Percentiles rank a stretch among this genome's conserved stretches.
Evolutionary conservation across 1,140 invertebrate species (phyloP).

Genomic region (Sminthurinus signatus): DNA sequence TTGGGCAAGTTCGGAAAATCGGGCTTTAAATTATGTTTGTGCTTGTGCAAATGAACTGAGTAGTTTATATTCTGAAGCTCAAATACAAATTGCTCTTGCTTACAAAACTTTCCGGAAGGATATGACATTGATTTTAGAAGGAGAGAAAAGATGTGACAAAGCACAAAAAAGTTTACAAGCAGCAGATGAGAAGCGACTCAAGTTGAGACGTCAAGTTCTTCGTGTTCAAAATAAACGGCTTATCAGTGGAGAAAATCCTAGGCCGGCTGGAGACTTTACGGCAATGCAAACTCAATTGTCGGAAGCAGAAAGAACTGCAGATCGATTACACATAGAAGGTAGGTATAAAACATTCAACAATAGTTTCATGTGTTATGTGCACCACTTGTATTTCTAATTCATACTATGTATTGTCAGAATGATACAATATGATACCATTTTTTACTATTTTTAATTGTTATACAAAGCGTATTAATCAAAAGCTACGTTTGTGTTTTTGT

Average conservation of each 20-base stretch:
- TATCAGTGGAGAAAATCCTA: conserved; percentile 45
- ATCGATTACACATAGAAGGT: conserved; percentile 52
- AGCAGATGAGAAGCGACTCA: conserved; percentile 37
- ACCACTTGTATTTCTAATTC: too few relatives aligned
- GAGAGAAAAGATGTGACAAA: conserved; percentile 34
- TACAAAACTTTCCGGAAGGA: conserved; percentile 41
- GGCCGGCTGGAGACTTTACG: conserved; percentile 46
- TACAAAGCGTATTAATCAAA: not conserved
- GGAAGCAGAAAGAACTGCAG: conserved; percentile 50
- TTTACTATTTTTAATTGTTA: conserved; percentile 4
- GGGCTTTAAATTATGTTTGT: conserved; percentile 52
- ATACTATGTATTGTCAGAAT: not conserved
- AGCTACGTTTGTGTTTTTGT: not conserved
- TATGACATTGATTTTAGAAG: conserved; percentile 43
- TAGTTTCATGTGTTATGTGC: too few relatives aligned
- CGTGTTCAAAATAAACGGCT: conserved; percentile 52
- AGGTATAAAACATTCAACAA: too few relatives aligned
- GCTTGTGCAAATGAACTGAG: conserved; percentile 50
- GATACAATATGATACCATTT: not conserved
- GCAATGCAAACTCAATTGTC: conserved; percentile 48
- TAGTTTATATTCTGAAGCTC: conserved; percentile 51
- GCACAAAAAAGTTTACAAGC: conserved; percentile 27
- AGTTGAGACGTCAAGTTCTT: conserved; percentile 45
- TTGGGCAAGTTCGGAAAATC: conserved; percentile 52
- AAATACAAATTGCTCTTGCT: conserved; percentile 48